phyloP scores from a whole-genome alignment of 2,888 invertebrate genomes.

The Eustalomyia histrio region DNA sequence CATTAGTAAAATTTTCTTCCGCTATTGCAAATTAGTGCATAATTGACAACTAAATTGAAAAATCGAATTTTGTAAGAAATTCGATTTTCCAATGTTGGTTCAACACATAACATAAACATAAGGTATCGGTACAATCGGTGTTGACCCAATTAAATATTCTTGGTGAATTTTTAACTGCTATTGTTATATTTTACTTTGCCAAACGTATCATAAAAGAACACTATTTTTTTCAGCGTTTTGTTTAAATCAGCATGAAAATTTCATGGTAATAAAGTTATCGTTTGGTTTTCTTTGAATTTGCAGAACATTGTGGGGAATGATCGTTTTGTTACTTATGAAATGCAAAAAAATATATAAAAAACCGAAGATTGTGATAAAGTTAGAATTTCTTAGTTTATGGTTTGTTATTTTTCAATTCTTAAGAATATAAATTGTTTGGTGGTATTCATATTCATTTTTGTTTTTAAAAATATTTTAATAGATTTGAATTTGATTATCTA shows the following conservation, averaged over 20 bases:
- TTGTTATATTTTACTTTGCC: constrained; percentile 42
- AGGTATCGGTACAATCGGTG: not conserved
- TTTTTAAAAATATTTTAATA: not conserved
- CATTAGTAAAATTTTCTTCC: too few relatives aligned
- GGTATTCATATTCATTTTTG: not conserved
- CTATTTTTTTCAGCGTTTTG: constrained; percentile 49
- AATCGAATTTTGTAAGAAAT: too few relatives aligned
- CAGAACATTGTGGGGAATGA: constrained; percentile 34
- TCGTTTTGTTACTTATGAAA: constrained; percentile 27
- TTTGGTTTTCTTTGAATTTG: constrained; percentile 65
- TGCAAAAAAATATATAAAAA: constrained; percentile 27
- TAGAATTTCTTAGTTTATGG: constrained; percentile 60
- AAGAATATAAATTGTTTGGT: constrained; percentile 28
- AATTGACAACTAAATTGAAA: too few relatives aligned
- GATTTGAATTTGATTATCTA: constrained; percentile 6
- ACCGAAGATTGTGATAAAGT: constrained; percentile 60
- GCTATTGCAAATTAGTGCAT: too few relatives aligned
- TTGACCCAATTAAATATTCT: not conserved
- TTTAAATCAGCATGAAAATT: constrained; percentile 65
- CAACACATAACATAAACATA: too few relatives aligned
- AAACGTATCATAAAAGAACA: constrained; percentile 31
- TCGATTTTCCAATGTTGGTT: too few relatives aligned
- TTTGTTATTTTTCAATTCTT: constrained; percentile 50
- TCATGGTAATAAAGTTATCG: constrained; percentile 66
- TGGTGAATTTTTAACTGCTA: constrained; percentile 3